A percentile compares a stretch with the other conserved stretches of the same genome.
Evolutionary conservation across 2,797 vertebrate genomes (phyloP).

Genomic region (Esox lucius): DNA sequence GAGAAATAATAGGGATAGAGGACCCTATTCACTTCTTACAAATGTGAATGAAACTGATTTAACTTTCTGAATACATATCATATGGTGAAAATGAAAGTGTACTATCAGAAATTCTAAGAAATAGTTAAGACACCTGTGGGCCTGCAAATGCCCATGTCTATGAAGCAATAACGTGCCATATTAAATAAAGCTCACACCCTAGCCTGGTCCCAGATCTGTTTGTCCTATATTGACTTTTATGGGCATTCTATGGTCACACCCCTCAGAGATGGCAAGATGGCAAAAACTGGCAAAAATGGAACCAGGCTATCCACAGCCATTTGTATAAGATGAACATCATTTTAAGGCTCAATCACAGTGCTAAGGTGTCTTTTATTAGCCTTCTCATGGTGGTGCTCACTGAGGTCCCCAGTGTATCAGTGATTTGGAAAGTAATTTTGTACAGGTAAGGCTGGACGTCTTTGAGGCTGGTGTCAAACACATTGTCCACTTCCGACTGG

Average conservation of each 20-base stretch:
- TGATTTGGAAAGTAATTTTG: slow-evolving; percentile 97
- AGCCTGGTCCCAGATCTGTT: neutral
- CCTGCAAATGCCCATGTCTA: neutral
- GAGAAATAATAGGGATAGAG: neutral
- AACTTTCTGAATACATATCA: neutral
- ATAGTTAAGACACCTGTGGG: neutral
- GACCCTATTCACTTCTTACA: neutral
- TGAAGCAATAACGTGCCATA: neutral
- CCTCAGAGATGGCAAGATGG: neutral
- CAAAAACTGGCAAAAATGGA: neutral
- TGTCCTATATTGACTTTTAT: neutral
- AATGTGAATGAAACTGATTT: slow-evolving; percentile 2
- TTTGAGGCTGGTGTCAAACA: slow-evolving; percentile 94
- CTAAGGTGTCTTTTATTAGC: slow-evolving; percentile 96
- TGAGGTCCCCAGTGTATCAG: slow-evolving; percentile 90
- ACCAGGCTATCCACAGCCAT: neutral
- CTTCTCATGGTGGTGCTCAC: slow-evolving; percentile 97
- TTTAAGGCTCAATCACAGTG: slow-evolving; percentile 75
- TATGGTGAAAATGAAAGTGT: neutral
- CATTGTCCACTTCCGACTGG: slow-evolving; percentile 97
- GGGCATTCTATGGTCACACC: neutral
- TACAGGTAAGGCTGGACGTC: slow-evolving; percentile 98
- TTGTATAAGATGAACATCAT: neutral
- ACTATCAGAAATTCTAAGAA: slow-evolving; percentile 2
- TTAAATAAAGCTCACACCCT: slow-evolving; percentile 1